A percentile compares a stretch with the other conserved stretches of the same genome.
These are phyloP conservation scores for Drymonia ruficornis DNA, from an alignment of 2,888 invertebrate species.

Conservation along the genomic window DNA sequence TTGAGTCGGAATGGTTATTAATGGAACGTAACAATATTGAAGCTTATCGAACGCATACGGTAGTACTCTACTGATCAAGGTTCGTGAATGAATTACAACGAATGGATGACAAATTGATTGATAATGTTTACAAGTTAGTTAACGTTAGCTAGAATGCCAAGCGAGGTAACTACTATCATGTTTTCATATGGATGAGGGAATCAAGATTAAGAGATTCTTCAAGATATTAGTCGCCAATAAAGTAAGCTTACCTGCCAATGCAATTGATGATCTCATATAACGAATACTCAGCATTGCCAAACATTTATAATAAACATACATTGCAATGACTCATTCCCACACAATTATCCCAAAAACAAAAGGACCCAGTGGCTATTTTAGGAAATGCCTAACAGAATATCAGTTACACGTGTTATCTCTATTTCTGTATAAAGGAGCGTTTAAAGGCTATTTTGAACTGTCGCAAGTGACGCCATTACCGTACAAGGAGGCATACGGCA, in stretches of 20 bases:
- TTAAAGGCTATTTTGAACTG: conserved; percentile 35
- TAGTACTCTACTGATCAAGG: conserved; percentile 2
- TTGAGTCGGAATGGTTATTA: conserved; percentile 5
- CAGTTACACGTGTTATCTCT: conserved; percentile 26
- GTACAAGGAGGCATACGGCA: conserved; percentile 27
- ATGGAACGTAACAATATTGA: background rate
- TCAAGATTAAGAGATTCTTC: background rate
- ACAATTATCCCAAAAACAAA: conserved; percentile 5
- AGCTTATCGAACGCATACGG: background rate
- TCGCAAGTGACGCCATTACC: conserved; percentile 24
- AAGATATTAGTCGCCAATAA: background rate
- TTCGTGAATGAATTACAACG: conserved; percentile 4
- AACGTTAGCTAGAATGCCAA: conserved; percentile 7
- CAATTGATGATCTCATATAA: background rate
- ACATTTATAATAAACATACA: background rate
- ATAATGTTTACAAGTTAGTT: conserved; percentile 18
- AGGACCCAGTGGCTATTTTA: conserved; percentile 6
- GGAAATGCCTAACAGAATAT: conserved; percentile 10
- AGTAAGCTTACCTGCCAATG: background rate
- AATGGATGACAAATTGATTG: conserved; percentile 15
- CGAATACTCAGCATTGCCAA: background rate
- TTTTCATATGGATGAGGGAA: background rate
- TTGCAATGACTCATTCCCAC: background rate
- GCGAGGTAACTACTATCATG: background rate
- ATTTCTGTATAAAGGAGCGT: conserved; percentile 23